Evolutionary conservation across 1,140 invertebrate genomes (phyloP).

Genomic region (Eurosta solidaginis): DNA sequence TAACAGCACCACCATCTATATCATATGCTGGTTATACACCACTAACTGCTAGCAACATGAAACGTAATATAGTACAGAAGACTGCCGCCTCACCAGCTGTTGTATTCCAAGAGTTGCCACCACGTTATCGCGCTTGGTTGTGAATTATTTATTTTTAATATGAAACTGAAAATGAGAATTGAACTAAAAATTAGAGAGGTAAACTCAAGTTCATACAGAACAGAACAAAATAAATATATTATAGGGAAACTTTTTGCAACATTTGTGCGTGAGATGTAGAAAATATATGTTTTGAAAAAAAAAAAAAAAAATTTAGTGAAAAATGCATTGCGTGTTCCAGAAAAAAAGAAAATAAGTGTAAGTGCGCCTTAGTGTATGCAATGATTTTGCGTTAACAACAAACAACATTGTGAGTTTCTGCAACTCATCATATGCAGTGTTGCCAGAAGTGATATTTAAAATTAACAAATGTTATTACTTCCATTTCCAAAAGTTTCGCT

Average conservation of each 20-base stretch:
- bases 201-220: no score
- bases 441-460: no score
- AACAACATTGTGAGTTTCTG: no score
- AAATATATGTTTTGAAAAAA: no score
- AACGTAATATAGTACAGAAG: conserved; percentile 4
- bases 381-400: not conserved
- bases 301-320: not conserved
- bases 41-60: not conserved
- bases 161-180: not conserved
- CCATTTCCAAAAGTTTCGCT: no score
- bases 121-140: conserved; percentile 32
- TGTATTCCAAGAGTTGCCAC: conserved; percentile 31
- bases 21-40: not conserved
- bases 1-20: not conserved
- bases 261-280: no score
- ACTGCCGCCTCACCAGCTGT: conserved; percentile 31
- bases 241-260: no score
- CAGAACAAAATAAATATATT: no score
- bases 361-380: not conserved
- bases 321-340: not conserved
- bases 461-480: no score
- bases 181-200: no score
- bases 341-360: not conserved
- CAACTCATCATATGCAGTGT: no score
- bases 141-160: not conserved